Evolutionary conservation across 1,140 invertebrate species (phyloP).

Genomic region (Oryctes rhinoceros): DNA sequence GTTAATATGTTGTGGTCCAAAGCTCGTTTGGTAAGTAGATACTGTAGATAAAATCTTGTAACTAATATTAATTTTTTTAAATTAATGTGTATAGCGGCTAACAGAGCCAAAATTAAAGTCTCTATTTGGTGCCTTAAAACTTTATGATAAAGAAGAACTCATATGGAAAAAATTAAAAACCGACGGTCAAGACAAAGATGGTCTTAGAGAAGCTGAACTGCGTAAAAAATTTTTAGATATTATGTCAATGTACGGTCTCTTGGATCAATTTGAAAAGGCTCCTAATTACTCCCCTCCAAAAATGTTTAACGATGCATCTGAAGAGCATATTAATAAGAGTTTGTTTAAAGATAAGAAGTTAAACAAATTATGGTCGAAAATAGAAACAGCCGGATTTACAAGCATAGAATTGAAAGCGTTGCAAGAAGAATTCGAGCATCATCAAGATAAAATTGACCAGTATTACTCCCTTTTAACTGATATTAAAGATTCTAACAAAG

Average conservation of each 20-base stretch:
- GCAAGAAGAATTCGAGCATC: constrained; percentile 89
- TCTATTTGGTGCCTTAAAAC: constrained; percentile 85
- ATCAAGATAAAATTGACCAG: constrained; percentile 92
- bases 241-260: constrained; percentile 81
- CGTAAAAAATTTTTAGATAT: constrained; percentile 82
- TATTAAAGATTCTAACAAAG: constrained; percentile 65
- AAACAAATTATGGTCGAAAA: constrained; percentile 90
- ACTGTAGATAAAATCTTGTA: not conserved
- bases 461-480: constrained; percentile 83
- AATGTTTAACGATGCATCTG: constrained; percentile 65
- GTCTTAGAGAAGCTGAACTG: constrained; percentile 82
- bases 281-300: constrained; percentile 60
- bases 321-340: constrained; percentile 75
- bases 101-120: constrained; percentile 85
- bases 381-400: constrained; percentile 84
- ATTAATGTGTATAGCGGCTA: constrained; percentile 69
- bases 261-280: constrained; percentile 81
- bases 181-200: constrained; percentile 87
- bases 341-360: constrained; percentile 91
- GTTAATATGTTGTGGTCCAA: constrained; percentile 60
- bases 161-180: constrained; percentile 81
- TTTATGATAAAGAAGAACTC: constrained; percentile 92
- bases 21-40: constrained; percentile 55
- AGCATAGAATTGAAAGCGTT: constrained; percentile 82
- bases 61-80: not conserved